A percentile compares a stretch with the other conserved stretches of the same genome.
Evolutionary conservation across 2,888 invertebrate genomes (phyloP).

Genomic region (Drosophila maculinotata): DNA sequence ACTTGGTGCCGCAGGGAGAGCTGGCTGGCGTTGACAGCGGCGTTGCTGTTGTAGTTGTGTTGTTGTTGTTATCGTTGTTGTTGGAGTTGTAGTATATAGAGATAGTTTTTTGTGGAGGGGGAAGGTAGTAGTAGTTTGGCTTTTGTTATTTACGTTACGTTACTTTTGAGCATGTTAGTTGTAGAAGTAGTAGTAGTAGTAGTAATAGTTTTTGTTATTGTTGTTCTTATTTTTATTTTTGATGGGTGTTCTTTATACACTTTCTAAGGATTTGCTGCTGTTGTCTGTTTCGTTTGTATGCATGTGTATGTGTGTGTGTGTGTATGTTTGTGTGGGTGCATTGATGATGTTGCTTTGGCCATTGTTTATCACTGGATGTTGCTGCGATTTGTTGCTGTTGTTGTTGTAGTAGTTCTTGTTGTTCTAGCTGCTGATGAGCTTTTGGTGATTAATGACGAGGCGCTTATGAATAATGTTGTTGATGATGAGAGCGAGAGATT

Average conservation of each 20-base stretch:
- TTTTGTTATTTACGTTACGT: constrained; percentile 82
- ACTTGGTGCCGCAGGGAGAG: constrained; percentile 84
- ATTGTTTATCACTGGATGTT: constrained; percentile 45
- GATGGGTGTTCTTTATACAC: constrained; percentile 64
- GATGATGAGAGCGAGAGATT: constrained; percentile 28
- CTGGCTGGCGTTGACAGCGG: constrained; percentile 84
- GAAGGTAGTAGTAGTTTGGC: constrained; percentile 82
- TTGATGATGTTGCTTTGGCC: constrained; percentile 47
- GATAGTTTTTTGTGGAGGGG: constrained; percentile 60
- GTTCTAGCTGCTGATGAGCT: constrained; percentile 52
- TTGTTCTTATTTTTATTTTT: constrained; percentile 64
- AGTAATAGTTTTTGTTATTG: constrained; percentile 55
- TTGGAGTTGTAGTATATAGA: constrained; percentile 45
- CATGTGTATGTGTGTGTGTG: constrained; percentile 35
- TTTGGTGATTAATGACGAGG: constrained; percentile 41
- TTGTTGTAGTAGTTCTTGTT: constrained; percentile 43
- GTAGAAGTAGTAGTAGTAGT: no score
- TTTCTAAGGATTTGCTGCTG: constrained; percentile 69
- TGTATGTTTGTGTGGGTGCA: constrained; percentile 45
- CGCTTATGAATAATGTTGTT: constrained; percentile 33
- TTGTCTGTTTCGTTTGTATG: constrained; percentile 35
- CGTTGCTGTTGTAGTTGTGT: constrained; percentile 78
- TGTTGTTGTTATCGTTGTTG: constrained; percentile 49
- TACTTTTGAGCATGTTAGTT: constrained; percentile 75
- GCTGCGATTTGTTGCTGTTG: constrained; percentile 43